These are phyloP conservation scores for Ellobium chinense DNA, from an alignment of 2,888 invertebrate genomes.

Conservation along the genomic window DNA sequence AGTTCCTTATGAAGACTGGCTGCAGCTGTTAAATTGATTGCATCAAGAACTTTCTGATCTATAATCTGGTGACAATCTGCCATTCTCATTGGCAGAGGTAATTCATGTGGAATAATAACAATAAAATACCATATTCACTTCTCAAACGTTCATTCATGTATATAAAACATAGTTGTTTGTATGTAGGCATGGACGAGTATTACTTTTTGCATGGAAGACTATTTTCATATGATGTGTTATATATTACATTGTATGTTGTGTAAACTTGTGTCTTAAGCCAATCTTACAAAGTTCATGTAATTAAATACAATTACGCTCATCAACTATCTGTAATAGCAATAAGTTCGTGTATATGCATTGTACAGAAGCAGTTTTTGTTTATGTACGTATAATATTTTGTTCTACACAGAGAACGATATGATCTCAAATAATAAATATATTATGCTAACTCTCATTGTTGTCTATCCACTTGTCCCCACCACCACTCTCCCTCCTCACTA, in stretches of 20 bases:
- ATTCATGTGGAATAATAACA: neutral
- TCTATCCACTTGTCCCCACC: too few relatives aligned
- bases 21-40: too few relatives aligned
- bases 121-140: neutral
- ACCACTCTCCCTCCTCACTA: neutral
- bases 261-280: neutral
- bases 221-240: neutral
- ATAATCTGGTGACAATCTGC: neutral
- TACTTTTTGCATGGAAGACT: neutral
- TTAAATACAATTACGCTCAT: constrained; percentile 14
- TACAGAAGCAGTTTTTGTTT: neutral
- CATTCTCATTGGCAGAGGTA: neutral
- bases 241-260: neutral
- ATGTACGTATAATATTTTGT: neutral
- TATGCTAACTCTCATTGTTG: too few relatives aligned
- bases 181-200: constrained; percentile 6
- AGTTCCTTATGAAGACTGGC: too few relatives aligned
- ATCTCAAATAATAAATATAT: too few relatives aligned
- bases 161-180: too few relatives aligned
- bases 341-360: constrained; percentile 2
- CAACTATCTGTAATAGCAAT: constrained; percentile 16
- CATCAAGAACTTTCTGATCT: too few relatives aligned
- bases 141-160: too few relatives aligned
- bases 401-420: neutral
- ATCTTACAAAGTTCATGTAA: neutral